These are phyloP conservation scores for Entelurus aequoreus DNA, from an alignment of 2,113 vertebrate species.

Conservation along the genomic window DNA sequence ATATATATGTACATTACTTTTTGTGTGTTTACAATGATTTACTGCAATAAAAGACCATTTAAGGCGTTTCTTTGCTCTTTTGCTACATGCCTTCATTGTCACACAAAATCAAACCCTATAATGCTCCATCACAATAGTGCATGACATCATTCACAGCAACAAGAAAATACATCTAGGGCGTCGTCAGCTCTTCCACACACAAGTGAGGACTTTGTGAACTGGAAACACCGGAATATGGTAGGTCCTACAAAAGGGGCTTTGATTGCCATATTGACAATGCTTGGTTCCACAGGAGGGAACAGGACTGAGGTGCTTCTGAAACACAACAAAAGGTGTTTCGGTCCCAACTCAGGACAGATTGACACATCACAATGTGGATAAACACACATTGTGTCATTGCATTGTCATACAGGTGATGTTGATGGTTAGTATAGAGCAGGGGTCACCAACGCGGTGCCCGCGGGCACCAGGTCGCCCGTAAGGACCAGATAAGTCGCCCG, in stretches of 20 bases:
- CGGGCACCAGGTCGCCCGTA: no score
- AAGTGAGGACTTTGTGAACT: slow-evolving; percentile 16
- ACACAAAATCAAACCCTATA: no score
- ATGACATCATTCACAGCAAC: slow-evolving; percentile 11
- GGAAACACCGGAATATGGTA: slow-evolving; percentile 24
- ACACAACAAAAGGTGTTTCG: slow-evolving; percentile 27
- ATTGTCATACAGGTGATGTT: slow-evolving; percentile 3
- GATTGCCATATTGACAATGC: slow-evolving; percentile 45
- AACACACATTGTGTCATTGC: slow-evolving; percentile 18
- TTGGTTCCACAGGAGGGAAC: slow-evolving; percentile 19
- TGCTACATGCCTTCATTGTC: neutral
- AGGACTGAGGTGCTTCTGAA: slow-evolving; percentile 42
- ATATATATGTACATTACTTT: slow-evolving; percentile 12
- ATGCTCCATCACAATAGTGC: slow-evolving; percentile 15
- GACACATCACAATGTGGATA: slow-evolving; percentile 26
- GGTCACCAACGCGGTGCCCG: no score
- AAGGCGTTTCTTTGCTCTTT: slow-evolving; percentile 1
- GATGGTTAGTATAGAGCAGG: slow-evolving; percentile 5
- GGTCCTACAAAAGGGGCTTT: slow-evolving; percentile 26
- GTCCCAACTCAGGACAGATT: slow-evolving; percentile 17
- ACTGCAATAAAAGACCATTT: slow-evolving; percentile 25
- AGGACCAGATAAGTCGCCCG: no score
- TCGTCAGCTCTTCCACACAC: slow-evolving; percentile 3
- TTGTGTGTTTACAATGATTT: slow-evolving; percentile 16
- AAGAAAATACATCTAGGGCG: slow-evolving; percentile 15